Evolutionary conservation across 37 sponge, comb jelly and placozoan genomes (phyloP), one percentile per base, ranked within the genome.

Genomic region (Beroe forskalii): DNA sequence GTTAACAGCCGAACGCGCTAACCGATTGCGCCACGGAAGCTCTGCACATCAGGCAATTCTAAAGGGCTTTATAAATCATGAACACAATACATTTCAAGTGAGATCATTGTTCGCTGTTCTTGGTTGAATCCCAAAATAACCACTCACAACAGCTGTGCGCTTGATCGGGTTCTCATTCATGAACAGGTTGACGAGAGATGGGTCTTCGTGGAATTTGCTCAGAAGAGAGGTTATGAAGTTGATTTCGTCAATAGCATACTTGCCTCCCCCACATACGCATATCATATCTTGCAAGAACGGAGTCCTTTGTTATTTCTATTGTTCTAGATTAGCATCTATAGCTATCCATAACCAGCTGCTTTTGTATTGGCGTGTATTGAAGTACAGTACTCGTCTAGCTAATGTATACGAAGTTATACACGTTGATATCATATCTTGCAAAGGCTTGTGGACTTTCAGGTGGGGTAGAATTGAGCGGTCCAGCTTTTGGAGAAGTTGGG

Each of bases 1-100:
- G 91, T 94, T 93, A 93, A 93, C 94, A 93, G 94, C 92, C 92
- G 94, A 93, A 93, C 92, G 94, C 92, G 94, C 94, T 93, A 93
- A 93, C 94, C 94, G 91, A 92, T 93, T 93, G 94, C 94, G 92
- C 92, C 94, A 93, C 91, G 86, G 90, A 80, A 91, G 92, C 94
- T 91, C 6, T 62, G 60, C 20, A 0, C 12, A 25, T 8, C 17
- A 9, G 36, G 22, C 62, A 33, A 32, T 89, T 90, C 31, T 19
- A n/a, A n/a, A n/a, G n/a, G n/a, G n/a, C n/a, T n/a, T n/a, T n/a
- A n/a, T n/a, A n/a, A n/a, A n/a, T n/a, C n/a, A n/a, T n/a, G n/a
- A n/a, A n/a, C n/a, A n/a, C n/a, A n/a, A n/a, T n/a, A n/a, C n/a
- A n/a, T n/a, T n/a, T n/a, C n/a, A n/a, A n/a, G n/a, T n/a, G n/a